A percentile compares a stretch with the other conserved stretches of the same genome.
These are phyloP conservation scores for Actinopyga echinites DNA, from an alignment of 53 echinoderm and acorn worm genomes.

Conservation along the genomic window DNA sequence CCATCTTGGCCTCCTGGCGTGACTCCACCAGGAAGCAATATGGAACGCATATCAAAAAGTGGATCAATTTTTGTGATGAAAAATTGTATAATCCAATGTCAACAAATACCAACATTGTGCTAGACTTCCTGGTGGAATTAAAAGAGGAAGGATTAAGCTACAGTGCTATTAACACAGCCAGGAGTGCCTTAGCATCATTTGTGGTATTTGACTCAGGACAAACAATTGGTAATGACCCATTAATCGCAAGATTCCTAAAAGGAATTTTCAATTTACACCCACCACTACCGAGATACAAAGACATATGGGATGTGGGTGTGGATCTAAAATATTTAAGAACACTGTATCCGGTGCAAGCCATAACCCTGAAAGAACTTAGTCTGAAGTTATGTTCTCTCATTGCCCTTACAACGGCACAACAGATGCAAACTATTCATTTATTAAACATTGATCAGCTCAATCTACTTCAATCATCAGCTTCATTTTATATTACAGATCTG, in stretches of 20 bases:
- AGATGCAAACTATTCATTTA: conserved; percentile 22
- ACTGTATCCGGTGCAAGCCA: background rate
- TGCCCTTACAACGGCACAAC: conserved; percentile 29
- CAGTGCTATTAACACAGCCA: conserved; percentile 17
- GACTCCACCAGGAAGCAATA: background rate
- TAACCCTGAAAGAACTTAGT: background rate
- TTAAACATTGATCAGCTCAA: background rate
- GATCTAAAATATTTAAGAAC: conserved; percentile 5
- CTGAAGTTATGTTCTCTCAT: conserved; percentile 14
- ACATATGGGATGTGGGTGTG: conserved; percentile 35
- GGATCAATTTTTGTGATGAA: too few relatives aligned
- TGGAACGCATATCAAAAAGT: too few relatives aligned
- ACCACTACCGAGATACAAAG: conserved; percentile 23
- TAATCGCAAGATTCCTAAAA: conserved; percentile 18
- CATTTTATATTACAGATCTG: background rate
- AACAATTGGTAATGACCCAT: background rate
- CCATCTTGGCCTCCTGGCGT: conserved; percentile 7
- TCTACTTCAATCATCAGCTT: too few relatives aligned
- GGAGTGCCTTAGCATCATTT: conserved; percentile 36
- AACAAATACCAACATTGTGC: too few relatives aligned
- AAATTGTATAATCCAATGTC: too few relatives aligned
- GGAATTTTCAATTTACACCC: conserved; percentile 26
- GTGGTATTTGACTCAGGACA: background rate
- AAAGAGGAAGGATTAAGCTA: too few relatives aligned
- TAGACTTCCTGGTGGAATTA: too few relatives aligned